Evolutionary conservation across 2,113 vertebrate genomes (phyloP).

Genomic region (Vanacampus margaritifer): DNA sequence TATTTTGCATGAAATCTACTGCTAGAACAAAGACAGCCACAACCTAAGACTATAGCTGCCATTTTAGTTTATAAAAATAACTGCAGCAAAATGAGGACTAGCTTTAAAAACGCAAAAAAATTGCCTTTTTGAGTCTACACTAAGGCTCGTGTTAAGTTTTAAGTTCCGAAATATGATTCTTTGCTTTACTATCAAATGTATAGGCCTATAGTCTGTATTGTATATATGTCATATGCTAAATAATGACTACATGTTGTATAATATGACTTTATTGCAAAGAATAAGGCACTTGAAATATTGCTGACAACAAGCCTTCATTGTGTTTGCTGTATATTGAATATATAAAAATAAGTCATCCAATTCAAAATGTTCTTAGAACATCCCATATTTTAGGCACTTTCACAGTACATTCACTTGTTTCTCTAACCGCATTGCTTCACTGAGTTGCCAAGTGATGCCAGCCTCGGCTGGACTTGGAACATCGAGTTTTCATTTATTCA

Average conservation of each 20-base stretch:
- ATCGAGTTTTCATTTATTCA: background rate
- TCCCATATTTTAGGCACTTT: background rate
- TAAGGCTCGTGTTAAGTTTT: too few relatives aligned
- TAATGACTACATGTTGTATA: background rate
- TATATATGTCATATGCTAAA: background rate
- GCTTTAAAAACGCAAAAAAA: too few relatives aligned
- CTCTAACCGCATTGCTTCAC: background rate
- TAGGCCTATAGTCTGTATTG: too few relatives aligned
- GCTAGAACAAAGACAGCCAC: too few relatives aligned
- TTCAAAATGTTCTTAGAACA: constrained; percentile 3
- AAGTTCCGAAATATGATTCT: too few relatives aligned
- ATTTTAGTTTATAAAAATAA: too few relatives aligned
- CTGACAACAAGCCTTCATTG: background rate
- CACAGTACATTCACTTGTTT: background rate
- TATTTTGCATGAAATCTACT: too few relatives aligned
- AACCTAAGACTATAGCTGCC: too few relatives aligned
- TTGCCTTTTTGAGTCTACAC: too few relatives aligned
- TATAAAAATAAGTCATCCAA: background rate
- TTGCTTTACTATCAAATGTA: too few relatives aligned
- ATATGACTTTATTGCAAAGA: constrained; percentile 18
- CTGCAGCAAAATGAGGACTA: too few relatives aligned
- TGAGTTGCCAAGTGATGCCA: background rate
- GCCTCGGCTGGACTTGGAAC: background rate
- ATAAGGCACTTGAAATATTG: constrained; percentile 13
- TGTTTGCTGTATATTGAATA: background rate